Evolutionary conservation across 2,113 vertebrate species (phyloP), one percentile per base, ranked within the genome.

Genomic region (Ictalurus punctatus): DNA sequence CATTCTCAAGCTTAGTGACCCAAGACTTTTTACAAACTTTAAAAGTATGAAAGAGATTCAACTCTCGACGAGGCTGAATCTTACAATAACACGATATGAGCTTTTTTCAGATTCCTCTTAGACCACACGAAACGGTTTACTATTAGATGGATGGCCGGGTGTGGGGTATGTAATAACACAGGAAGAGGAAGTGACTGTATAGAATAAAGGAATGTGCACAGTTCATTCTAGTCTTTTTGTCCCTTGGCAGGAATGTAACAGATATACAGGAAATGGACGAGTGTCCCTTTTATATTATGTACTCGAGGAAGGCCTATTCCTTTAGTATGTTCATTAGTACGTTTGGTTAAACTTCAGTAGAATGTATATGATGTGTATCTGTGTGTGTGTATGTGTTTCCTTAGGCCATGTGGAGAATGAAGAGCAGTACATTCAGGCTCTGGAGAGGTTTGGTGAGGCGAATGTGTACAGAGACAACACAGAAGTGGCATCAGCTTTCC

Each of bases 401-500:
- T 92, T 93, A 99, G 98, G 94, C 16, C 98, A 99, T 0, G 97
- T 99, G 93, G 98, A 99, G 83, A 97, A 97, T 12, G 97, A 99
- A 94, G 98, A 99, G 91, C 98, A 98, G 93, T 99, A 97, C 85
- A 94, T 97, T 3, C 97, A 97, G 94, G 94, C 97, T 4, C 89
- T 99, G 96, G 98, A 99, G 94, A 98, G 96, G 94, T 97, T 99
- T 0, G 98, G 97, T 4, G 97, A 97, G 84, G 96, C 96, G 93
- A 97, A 94, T 25, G 94, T 97, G 81, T 94, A 93, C 94, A 94
- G 96, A 86, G 97, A 98, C 1, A 97, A 99, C 89, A 94, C 95
- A 2, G 96, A 97, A 40, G 94, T 99, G 63, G 97, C 97, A 67
- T 93, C 96, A 8, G 96, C 97, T 0, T 99, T 99, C 95, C 94